Base-by-base conservation (phyloP, 2,113 vertebrate species). In the Stictonetta naevosa region DNA sequence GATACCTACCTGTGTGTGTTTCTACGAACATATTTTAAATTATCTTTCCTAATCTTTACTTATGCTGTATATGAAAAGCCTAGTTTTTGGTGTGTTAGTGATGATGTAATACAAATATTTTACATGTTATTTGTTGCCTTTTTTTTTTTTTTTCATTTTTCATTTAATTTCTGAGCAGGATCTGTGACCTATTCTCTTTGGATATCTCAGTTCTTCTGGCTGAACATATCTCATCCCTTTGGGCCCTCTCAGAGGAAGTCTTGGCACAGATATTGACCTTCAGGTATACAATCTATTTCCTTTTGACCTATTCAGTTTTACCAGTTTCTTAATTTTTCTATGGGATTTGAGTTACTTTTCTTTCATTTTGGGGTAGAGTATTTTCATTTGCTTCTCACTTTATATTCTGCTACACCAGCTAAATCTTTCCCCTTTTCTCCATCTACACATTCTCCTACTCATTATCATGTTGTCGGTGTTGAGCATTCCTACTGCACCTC, bases 381-480 rank as follows among this genome's bases (percentile, higher is more conserved):
- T 81, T 93, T 94, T 88, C 4, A 2, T 55, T 91, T 93, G 33
- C 33, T 67, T 94, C 31, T 94, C 44, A 20, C 46, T 90, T 64
- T 66, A 68, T 88, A 75, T 86, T 78, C 40, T 84, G 62, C 76
- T 84, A n/a, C 1, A 21, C 64, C 53, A 90, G 28, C 16, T 55
- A 73, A 88, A 80, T 79, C 59, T 72, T 90, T 63, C 28, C 13
- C 55, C 83, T 75, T 58, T 72, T 85, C 86, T 88, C 31, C 73
- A 83, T 96, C 76, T 94, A 59, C 92, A 89, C 44, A 20, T 78
- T 96, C 80, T 96, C 93, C 90, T 94, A 84, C 91, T 92, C 83
- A 79, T 94, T 88, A 66, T 81, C 90, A 92, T 93, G 73, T 28
- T 96, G 92, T 82, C 2, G 7, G 60, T 67, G 66, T 36, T 90